Conservation (phyloP, 2,797 vertebrate genomes). For the Syndactyla subalaris region DNA sequence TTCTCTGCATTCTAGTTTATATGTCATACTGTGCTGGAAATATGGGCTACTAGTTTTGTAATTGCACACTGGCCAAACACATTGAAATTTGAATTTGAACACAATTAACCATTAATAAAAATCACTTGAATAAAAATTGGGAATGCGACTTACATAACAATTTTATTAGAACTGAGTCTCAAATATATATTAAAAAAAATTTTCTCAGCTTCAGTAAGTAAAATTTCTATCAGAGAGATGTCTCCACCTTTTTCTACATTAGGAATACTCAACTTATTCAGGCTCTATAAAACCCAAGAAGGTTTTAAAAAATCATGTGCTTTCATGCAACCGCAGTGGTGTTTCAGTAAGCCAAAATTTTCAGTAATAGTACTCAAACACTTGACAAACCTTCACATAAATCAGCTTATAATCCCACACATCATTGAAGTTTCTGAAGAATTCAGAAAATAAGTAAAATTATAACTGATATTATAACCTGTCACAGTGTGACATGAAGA, state of each 20-base stretch:
- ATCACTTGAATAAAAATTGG: neutral
- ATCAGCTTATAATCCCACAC: neutral
- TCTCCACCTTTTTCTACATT: neutral
- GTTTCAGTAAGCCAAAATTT: neutral
- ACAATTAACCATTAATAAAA: neutral
- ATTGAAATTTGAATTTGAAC: neutral
- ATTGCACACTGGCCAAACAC: neutral
- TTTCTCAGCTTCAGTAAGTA: neutral
- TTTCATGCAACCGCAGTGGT: neutral
- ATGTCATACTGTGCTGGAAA: neutral
- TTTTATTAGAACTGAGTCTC: neutral
- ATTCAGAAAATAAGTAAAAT: neutral
- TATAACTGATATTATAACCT: neutral
- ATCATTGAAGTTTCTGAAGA: neutral
- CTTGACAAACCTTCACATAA: neutral
- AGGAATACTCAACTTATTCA: neutral
- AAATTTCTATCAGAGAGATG: neutral
- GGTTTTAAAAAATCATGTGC: neutral
- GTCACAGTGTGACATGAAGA: neutral
- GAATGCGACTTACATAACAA: neutral
- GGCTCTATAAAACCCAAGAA: neutral
- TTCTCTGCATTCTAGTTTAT: neutral
- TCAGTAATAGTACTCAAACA: neutral
- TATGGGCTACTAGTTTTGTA: neutral
- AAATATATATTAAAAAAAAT: neutral